Percentiles rank a stretch among this genome's conserved stretches.
Conservation (phyloP, 2,797 vertebrate species). For the Tachyglossus aculeatus region DNA sequence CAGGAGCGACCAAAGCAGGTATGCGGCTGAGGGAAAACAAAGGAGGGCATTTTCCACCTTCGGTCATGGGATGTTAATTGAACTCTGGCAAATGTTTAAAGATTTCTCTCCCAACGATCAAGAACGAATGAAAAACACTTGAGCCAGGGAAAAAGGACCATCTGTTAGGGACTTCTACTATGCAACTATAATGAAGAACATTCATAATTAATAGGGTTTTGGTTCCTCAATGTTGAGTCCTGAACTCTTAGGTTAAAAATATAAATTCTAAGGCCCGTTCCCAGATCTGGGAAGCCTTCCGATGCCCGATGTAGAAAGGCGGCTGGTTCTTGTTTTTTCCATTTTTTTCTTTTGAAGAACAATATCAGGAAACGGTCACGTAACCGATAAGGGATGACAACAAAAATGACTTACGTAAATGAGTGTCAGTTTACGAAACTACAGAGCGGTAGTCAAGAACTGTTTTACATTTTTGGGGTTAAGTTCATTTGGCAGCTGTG, state of each 20-base stretch:
- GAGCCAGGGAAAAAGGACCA: constrained; percentile 81
- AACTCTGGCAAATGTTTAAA: constrained; percentile 90
- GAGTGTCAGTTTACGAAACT: constrained; percentile 66
- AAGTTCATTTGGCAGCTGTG: constrained; percentile 71
- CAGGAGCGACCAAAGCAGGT: constrained; percentile 61
- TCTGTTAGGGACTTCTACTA: constrained; percentile 79
- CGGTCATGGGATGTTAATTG: constrained; percentile 84
- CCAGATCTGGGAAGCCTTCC: constrained; percentile 64
- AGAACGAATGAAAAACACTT: constrained; percentile 84
- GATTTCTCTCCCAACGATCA: constrained; percentile 74
- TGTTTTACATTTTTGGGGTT: constrained; percentile 65
- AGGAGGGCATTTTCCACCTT: constrained; percentile 84
- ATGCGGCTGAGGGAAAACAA: constrained; percentile 66
- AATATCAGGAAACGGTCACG: constrained; percentile 69
- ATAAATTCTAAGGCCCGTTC: constrained; percentile 55
- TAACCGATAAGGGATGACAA: constrained; percentile 69
- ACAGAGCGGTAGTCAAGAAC: constrained; percentile 68
- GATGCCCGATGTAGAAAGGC: constrained; percentile 49
- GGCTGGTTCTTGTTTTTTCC: constrained; percentile 27
- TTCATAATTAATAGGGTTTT: constrained; percentile 70
- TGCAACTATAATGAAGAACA: constrained; percentile 66
- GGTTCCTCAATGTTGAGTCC: constrained; percentile 63
- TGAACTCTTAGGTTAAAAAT: constrained; percentile 70
- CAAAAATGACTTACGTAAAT: constrained; percentile 49
- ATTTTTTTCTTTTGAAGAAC: constrained; percentile 24